phyloP scores from a whole-genome alignment of 2,797 vertebrate species.

The Catamblyrhynchus diadema region DNA sequence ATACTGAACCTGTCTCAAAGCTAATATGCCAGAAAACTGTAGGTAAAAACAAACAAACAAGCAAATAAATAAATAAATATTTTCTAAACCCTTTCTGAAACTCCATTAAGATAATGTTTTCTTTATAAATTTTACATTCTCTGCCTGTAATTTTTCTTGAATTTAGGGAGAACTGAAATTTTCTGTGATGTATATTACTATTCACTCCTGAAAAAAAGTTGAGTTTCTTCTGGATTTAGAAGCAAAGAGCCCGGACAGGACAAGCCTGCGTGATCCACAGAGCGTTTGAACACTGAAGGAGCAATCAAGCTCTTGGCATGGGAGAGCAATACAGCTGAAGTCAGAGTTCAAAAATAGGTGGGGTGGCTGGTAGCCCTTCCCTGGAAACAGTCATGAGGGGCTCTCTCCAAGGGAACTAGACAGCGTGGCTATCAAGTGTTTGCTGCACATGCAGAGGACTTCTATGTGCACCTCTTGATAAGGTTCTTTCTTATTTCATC shows the following conservation, averaged over 20 bases:
- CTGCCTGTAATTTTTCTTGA: neutral
- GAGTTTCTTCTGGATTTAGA: neutral
- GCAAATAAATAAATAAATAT: neutral
- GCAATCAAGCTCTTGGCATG: neutral
- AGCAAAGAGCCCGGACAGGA: neutral
- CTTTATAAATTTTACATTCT: neutral
- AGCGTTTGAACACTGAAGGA: neutral
- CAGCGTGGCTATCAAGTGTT: neutral
- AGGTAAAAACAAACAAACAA: neutral
- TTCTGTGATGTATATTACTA: neutral
- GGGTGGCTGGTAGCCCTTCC: neutral
- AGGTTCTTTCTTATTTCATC: neutral
- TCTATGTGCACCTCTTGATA: neutral
- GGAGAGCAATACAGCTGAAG: neutral
- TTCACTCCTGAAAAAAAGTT: too few relatives aligned
- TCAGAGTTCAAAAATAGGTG: neutral
- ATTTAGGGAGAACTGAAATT: neutral
- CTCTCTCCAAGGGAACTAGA: neutral
- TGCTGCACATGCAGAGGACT: neutral
- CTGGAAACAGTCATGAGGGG: neutral
- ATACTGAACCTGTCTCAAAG: neutral
- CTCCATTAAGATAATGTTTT: neutral
- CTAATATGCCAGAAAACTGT: neutral
- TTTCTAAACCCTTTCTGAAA: neutral
- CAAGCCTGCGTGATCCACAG: neutral